phyloP scores from a whole-genome alignment of 2,113 vertebrate species.

The Cephalophus harveyi region DNA sequence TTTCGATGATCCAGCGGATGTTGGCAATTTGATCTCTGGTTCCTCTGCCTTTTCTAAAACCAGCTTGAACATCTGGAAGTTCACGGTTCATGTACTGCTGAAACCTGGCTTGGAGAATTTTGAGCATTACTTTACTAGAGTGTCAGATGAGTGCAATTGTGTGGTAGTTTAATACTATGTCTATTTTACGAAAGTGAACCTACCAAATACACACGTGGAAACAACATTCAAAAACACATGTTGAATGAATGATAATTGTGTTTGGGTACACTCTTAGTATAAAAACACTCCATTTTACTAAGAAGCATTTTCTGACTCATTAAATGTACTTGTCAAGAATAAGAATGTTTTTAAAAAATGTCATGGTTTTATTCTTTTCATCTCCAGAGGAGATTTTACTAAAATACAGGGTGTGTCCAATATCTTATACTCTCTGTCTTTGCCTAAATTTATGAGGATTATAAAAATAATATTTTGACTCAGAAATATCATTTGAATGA shows the following conservation, averaged over 20 bases:
- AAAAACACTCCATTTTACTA: neutral
- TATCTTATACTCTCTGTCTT: neutral
- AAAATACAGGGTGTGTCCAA: neutral
- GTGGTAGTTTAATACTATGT: no score
- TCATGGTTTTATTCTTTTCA: neutral
- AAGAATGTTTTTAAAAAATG: neutral
- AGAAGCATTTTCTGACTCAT: neutral
- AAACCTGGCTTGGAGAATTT: no score
- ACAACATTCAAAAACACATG: neutral
- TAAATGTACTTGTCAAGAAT: neutral
- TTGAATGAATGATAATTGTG: neutral
- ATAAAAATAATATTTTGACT: neutral
- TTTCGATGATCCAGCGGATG: fast-evolving
- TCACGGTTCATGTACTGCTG: fast-evolving
- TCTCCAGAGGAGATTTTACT: neutral
- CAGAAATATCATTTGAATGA: neutral
- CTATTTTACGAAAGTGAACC: neutral
- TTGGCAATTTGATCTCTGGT: no score
- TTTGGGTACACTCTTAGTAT: neutral
- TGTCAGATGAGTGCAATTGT: no score
- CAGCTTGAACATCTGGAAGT: no score
- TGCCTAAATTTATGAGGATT: neutral
- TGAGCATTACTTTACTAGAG: no score
- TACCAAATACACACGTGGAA: neutral
- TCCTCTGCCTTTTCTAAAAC: no score